These are phyloP conservation scores for Mugil cephalus DNA, from an alignment of 2,113 vertebrate species.

Conservation along the genomic window DNA sequence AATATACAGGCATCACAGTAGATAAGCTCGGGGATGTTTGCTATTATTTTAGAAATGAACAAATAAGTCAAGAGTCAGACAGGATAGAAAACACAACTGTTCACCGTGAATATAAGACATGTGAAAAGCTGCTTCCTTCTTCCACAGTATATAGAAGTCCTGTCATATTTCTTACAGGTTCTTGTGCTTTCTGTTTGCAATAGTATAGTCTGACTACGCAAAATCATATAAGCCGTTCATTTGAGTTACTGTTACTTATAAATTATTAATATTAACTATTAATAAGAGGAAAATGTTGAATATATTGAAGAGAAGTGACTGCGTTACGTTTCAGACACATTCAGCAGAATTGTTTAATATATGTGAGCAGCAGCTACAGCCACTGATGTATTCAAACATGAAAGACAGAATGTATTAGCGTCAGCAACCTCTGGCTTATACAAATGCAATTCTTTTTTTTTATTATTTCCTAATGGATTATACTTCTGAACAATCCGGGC, in stretches of 20 bases:
- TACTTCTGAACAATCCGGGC: conserved; percentile 37
- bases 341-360: conserved; percentile 47
- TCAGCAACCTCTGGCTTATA: conserved; percentile 58
- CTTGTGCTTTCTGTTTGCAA: background rate
- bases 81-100: background rate
- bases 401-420: conserved; percentile 44
- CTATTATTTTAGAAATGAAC: too few species aligned
- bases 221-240: conserved; percentile 8
- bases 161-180: background rate
- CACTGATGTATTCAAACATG: conserved; percentile 57
- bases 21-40: too few species aligned
- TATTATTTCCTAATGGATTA: conserved; percentile 62
- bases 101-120: too few species aligned
- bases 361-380: conserved; percentile 19
- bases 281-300: conserved; percentile 6
- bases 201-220: background rate
- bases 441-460: conserved; percentile 57
- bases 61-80: background rate
- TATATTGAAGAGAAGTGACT: conserved; percentile 6
- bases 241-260: background rate
- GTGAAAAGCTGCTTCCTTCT: background rate
- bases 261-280: background rate
- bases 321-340: conserved; percentile 18
- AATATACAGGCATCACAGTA: too few species aligned
- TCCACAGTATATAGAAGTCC: too few species aligned